Evolutionary conservation across 2,888 invertebrate genomes (phyloP).

Genomic region (Pammene aurita): DNA sequence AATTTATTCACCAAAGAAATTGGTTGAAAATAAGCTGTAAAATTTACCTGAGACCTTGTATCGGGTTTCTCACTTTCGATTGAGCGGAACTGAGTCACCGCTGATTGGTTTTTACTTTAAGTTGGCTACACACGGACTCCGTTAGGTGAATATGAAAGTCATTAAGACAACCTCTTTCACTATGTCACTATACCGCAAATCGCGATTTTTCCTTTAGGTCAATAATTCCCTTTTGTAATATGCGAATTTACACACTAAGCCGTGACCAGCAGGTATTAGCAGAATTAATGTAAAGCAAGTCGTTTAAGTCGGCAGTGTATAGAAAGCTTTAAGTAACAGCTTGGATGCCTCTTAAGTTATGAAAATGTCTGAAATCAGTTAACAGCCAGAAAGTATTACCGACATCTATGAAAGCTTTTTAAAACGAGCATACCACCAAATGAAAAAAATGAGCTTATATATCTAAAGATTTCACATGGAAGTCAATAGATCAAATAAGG

Average conservation of each 20-base stretch:
- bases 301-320: neutral
- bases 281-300: neutral
- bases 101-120: constrained; percentile 25
- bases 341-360: constrained; percentile 7
- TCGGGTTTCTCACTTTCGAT: constrained; percentile 35
- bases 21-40: constrained; percentile 35
- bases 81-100: constrained; percentile 26
- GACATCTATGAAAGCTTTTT: neutral
- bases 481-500: constrained; percentile 13
- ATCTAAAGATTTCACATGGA: neutral
- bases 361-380: constrained; percentile 6
- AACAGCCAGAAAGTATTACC: constrained; percentile 6
- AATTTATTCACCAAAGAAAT: constrained; percentile 36
- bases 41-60: constrained; percentile 30
- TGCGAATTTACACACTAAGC: no score
- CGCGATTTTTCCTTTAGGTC: no score
- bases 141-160: neutral
- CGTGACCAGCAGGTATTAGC: neutral
- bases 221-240: no score
- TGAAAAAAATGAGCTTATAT: neutral
- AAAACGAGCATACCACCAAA: neutral
- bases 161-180: no score
- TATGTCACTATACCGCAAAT: no score
- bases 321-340: constrained; percentile 2
- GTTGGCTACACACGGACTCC: constrained; percentile 11